phyloP scores from a whole-genome alignment of 2,113 vertebrate species.

The Phyllostomus discolor region DNA sequence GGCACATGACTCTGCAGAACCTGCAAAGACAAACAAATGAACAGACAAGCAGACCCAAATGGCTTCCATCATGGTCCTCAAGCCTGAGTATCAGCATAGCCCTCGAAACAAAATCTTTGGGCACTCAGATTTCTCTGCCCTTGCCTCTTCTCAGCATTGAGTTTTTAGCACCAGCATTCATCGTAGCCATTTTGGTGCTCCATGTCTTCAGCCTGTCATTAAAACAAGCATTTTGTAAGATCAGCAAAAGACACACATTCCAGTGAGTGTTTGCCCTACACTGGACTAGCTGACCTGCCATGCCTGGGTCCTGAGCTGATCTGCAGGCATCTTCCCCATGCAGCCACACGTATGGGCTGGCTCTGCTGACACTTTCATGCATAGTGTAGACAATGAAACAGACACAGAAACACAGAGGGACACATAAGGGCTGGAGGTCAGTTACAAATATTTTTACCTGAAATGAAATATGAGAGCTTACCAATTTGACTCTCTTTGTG shows the following conservation, averaged over 20 bases:
- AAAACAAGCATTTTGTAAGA: not conserved
- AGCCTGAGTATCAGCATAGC: accelerated
- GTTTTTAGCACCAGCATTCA: not conserved
- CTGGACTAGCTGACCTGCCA: not conserved
- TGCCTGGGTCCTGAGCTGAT: not conserved
- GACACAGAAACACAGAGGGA: not conserved
- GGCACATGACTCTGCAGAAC: not conserved
- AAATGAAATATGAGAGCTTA: not conserved
- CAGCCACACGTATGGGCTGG: not conserved
- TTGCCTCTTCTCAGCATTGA: not conserved
- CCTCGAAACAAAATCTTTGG: too few relatives aligned
- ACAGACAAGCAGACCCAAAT: not conserved
- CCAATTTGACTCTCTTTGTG: not conserved
- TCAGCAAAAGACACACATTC: not conserved
- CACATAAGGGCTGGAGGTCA: not conserved
- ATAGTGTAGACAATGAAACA: not conserved
- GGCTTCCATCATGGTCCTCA: not conserved
- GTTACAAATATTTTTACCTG: not conserved
- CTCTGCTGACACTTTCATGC: not conserved
- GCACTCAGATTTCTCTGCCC: not conserved
- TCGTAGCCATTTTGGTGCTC: not conserved
- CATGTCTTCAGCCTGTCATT: slow-evolving; percentile 15
- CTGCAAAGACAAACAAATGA: not conserved
- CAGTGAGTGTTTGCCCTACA: not conserved
- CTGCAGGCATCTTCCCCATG: not conserved